Conservation (phyloP, 2,888 invertebrate species). For the Rhagonycha lutea region DNA sequence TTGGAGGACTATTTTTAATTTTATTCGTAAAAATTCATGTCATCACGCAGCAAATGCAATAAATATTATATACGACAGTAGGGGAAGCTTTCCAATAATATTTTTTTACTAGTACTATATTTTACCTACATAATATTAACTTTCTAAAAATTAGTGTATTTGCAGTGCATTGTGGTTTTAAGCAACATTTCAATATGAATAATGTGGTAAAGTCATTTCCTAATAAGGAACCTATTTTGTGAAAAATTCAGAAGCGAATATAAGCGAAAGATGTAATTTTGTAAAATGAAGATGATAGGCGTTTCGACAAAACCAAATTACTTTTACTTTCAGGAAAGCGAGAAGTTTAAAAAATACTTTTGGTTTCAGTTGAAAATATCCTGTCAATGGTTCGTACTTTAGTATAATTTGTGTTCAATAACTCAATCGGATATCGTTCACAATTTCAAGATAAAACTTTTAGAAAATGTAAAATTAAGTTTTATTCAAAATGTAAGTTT, state of each 20-base stretch:
- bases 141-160: neutral
- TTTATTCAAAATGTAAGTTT: neutral
- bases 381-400: neutral
- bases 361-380: neutral
- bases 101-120: neutral
- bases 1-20: neutral
- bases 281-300: neutral
- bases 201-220: neutral
- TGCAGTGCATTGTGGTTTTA: neutral
- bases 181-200: neutral
- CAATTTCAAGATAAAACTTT: neutral
- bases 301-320: neutral
- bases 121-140: neutral
- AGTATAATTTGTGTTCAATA: neutral
- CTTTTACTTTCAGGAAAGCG: neutral
- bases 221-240: neutral
- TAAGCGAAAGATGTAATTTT: neutral
- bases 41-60: neutral
- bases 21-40: neutral
- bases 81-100: neutral
- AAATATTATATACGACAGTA: too few relatives aligned
- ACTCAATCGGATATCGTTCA: neutral
- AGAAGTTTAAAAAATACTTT: neutral
- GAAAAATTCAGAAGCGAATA: neutral
- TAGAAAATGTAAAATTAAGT: too few relatives aligned